Evolutionary conservation across 37 sponge, comb jelly and placozoan genomes (phyloP).

Genomic region (Hexactinellida sp.): DNA sequence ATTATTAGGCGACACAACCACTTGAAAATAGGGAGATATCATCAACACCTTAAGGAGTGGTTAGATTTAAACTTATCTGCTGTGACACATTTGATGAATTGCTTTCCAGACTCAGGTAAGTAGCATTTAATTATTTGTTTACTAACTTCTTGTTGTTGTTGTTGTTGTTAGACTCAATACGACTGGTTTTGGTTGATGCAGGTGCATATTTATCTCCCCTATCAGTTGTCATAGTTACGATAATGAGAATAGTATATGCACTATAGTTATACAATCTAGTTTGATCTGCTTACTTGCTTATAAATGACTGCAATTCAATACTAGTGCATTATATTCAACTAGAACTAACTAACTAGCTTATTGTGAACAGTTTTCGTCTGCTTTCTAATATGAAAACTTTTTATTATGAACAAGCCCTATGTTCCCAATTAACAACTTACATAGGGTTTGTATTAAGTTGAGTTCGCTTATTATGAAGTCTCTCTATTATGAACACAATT

Average conservation of each 20-base stretch:
- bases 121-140: too few species aligned
- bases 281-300: not conserved
- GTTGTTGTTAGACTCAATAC: not conserved
- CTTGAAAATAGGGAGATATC: slow-evolving; percentile 67
- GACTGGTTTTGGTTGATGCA: not conserved
- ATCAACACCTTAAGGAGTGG: slow-evolving; percentile 80
- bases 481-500: too few species aligned
- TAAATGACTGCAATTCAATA: not conserved
- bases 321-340: not conserved
- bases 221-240: not conserved
- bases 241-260: not conserved
- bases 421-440: too few species aligned
- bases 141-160: too few species aligned
- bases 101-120: slow-evolving; percentile 83
- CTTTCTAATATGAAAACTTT: too few species aligned
- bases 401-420: too few species aligned
- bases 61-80: slow-evolving; percentile 58
- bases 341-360: not conserved
- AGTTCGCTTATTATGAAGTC: too few species aligned
- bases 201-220: not conserved
- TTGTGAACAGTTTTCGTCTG: too few species aligned
- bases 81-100: slow-evolving; percentile 60
- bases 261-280: not conserved
- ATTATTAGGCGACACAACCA: slow-evolving; percentile 69
- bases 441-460: too few species aligned